A percentile compares a stretch with the other conserved stretches of the same genome.
Evolutionary conservation across 1,140 invertebrate species (phyloP).

Genomic region (Macrostomum lignano): DNA sequence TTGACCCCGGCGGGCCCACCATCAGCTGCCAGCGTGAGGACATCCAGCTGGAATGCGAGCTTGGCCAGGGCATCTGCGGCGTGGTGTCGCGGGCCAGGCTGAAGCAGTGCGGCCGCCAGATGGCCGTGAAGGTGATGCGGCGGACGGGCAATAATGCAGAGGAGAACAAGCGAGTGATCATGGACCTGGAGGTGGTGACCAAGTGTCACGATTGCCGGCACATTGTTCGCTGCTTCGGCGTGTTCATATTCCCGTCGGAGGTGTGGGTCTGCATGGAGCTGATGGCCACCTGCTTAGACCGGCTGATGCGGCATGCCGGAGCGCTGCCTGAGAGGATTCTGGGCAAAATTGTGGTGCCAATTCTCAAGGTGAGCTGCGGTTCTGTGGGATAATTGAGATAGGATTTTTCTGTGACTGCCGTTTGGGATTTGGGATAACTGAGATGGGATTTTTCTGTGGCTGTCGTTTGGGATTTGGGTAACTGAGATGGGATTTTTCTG

Average conservation of each 20-base stretch:
- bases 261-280: constrained; percentile 99
- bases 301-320: constrained; percentile 56
- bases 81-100: constrained; percentile 85
- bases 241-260: constrained; percentile 57
- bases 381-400: too few relatives aligned
- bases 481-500: too few relatives aligned
- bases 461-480: too few relatives aligned
- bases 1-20: too few relatives aligned
- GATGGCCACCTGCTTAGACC: constrained; percentile 90
- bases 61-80: constrained; percentile 82
- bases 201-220: constrained; percentile 81
- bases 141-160: constrained; percentile 61
- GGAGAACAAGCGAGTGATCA: constrained; percentile 85
- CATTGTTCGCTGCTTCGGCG: constrained; percentile 82
- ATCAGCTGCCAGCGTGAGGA: too few relatives aligned
- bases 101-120: constrained; percentile 46
- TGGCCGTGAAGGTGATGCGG: constrained; percentile 96
- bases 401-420: too few relatives aligned
- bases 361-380: too few relatives aligned
- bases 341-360: too few relatives aligned
- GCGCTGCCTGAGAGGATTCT: constrained; percentile 74
- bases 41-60: constrained; percentile 53
- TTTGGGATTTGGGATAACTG: too few relatives aligned
- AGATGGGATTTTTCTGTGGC: too few relatives aligned
- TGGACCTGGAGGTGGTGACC: constrained; percentile 86